Conservation (phyloP, 2,797 vertebrate genomes). For the Nyctibius grandis region DNA sequence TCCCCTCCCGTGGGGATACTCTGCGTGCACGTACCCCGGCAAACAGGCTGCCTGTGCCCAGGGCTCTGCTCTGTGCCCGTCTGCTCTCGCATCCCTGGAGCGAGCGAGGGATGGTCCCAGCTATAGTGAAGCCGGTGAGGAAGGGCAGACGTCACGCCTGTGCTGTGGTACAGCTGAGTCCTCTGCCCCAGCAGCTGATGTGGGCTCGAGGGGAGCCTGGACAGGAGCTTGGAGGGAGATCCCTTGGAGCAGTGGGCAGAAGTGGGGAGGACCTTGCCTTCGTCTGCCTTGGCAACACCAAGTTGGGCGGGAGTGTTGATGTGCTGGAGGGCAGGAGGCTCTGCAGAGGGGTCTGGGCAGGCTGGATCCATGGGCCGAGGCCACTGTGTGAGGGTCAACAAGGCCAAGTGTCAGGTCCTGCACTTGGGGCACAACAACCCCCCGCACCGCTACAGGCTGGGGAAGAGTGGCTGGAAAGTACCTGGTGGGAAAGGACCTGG, state of each 20-base stretch:
- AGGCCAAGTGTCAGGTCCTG: too few species aligned
- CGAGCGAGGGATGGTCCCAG: not conserved
- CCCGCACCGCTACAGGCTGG: too few species aligned
- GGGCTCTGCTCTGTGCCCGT: accelerated
- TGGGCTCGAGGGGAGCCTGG: not conserved
- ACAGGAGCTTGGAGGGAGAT: not conserved
- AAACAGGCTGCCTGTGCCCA: not conserved
- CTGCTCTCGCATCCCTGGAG: not conserved
- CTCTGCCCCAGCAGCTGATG: not conserved
- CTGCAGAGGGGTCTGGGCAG: too few species aligned
- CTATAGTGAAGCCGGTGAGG: not conserved
- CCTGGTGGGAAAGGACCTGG: too few species aligned
- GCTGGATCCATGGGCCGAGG: too few species aligned
- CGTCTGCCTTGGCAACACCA: accelerated
- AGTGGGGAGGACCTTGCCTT: not conserved
- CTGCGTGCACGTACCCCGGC: accelerated
- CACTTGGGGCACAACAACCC: too few species aligned
- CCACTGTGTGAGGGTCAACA: too few species aligned
- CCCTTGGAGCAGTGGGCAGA: accelerated
- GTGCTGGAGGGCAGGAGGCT: too few species aligned
- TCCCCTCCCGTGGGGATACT: accelerated
- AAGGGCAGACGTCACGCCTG: not conserved
- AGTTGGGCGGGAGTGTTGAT: too few species aligned
- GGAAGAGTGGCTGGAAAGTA: too few species aligned
- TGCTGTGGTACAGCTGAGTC: not conserved